These are phyloP conservation scores for Cygnus buccinator DNA, from an alignment of 2,113 vertebrate species.

Conservation along the genomic window DNA sequence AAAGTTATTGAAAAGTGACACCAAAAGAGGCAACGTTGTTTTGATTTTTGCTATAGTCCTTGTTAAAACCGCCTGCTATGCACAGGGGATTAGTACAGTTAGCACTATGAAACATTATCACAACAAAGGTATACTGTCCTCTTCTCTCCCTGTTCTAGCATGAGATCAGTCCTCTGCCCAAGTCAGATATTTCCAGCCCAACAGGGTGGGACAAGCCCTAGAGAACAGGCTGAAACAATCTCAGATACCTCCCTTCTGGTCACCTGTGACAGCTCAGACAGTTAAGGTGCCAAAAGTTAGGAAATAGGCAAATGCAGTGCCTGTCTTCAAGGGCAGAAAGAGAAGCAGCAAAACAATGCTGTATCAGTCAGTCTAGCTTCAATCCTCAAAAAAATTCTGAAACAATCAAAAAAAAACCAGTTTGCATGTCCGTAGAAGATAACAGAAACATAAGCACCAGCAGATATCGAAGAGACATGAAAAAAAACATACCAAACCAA, in stretches of 20 bases:
- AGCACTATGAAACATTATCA: accelerated
- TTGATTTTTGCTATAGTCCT: constrained; percentile 15
- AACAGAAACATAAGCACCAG: constrained; percentile 1
- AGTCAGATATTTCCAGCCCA: background rate
- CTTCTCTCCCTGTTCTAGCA: background rate
- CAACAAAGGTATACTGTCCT: background rate
- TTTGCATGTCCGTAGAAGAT: background rate
- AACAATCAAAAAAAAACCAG: background rate
- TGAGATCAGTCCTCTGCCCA: background rate
- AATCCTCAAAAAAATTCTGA: background rate
- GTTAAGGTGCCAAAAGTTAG: background rate
- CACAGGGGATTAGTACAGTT: background rate
- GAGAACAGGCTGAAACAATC: background rate
- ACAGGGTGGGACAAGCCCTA: background rate
- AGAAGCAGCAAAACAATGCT: background rate
- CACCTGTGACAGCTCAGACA: background rate
- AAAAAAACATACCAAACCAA: background rate
- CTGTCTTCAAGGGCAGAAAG: background rate
- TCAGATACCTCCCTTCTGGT: background rate
- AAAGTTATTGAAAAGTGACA: constrained; percentile 36
- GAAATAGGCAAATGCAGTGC: background rate
- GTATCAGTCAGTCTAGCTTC: background rate
- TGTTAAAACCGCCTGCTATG: background rate
- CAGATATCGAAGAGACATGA: background rate
- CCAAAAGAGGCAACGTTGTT: background rate